Base-by-base conservation (phyloP, 2,113 vertebrate genomes). In the Phylloscopus trochilus region DNA sequence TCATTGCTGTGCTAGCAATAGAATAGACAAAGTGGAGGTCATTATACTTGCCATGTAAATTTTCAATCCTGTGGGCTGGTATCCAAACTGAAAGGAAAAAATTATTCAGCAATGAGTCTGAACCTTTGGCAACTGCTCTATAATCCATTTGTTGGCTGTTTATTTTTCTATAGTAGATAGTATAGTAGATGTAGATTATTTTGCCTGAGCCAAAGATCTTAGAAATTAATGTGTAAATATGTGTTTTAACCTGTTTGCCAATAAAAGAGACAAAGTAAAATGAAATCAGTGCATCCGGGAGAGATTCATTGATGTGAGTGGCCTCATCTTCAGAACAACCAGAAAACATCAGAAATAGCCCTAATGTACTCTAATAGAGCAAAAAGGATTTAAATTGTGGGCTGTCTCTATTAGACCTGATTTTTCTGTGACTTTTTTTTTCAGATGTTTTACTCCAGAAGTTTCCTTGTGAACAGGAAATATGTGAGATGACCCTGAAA, bases 101-200 rank as follows among this genome's bases (percentile, higher is more conserved):
- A 46, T 46, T 90, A 90, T 78, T 92, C 72, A 95, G 76, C 90
- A 91, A 37, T 23, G 83, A 68, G 68, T 73, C 78, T 79, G 76
- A 93, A 89, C 21, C 18, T 86, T 93, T 97, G 93, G 93, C 96
- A 95, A 69, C 64, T 56, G 24, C 51, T 95, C 75, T 94, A 15
- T 93, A 88, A 95, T 90, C 66, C 75, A 88, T 97, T 96, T 94
- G 56, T 95, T 95, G 76, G 72, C 67, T 82, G 83, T 91, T 95
- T 95, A 77, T 87, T 96, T 97, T 93, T 92, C 76, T 95, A n/a
- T n/a, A n/a, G n/a, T n/a, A n/a, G n/a, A n/a, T n/a, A n/a, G n/a
- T n/a, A n/a, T n/a, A n/a, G 27, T 94, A 85, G 84, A 87, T 56
- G 82, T 80, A 90, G 82, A 93, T 95, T 86, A 89, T 76, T 91